These are phyloP conservation scores for Heterotis niloticus DNA, from an alignment of 2,113 vertebrate genomes.

Conservation along the genomic window DNA sequence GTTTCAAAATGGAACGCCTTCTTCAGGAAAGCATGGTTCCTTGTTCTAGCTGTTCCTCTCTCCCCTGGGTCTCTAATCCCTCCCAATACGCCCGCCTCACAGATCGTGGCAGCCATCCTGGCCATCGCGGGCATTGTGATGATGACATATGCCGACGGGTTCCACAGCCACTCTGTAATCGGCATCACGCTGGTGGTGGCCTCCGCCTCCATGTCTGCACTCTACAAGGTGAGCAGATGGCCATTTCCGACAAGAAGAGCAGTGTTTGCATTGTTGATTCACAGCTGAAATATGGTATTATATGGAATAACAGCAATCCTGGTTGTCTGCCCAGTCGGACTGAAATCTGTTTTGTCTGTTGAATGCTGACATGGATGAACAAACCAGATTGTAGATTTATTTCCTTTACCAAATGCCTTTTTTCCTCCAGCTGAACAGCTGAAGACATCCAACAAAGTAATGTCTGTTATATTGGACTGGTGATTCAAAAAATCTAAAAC, in stretches of 20 bases:
- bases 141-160: constrained; percentile 95
- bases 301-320: background rate
- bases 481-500: background rate
- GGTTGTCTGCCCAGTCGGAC: background rate
- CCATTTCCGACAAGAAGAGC: background rate
- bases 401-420: background rate
- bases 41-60: too few species aligned
- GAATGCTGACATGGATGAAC: background rate
- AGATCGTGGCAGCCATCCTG: constrained; percentile 96
- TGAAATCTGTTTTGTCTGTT: background rate
- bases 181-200: constrained; percentile 90
- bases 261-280: background rate
- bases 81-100: constrained; percentile 41
- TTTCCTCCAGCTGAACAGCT: background rate
- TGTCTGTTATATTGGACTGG: background rate
- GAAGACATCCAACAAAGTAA: background rate
- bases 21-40: too few species aligned
- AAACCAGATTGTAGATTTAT: background rate
- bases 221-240: constrained; percentile 82
- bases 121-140: constrained; percentile 96
- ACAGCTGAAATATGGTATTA: background rate
- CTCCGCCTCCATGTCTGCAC: constrained; percentile 89
- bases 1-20: too few species aligned
- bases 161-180: constrained; percentile 94
- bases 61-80: background rate